Evolutionary conservation across 2,888 invertebrate species (phyloP).

Genomic region (Parnassius mnemosyne): DNA sequence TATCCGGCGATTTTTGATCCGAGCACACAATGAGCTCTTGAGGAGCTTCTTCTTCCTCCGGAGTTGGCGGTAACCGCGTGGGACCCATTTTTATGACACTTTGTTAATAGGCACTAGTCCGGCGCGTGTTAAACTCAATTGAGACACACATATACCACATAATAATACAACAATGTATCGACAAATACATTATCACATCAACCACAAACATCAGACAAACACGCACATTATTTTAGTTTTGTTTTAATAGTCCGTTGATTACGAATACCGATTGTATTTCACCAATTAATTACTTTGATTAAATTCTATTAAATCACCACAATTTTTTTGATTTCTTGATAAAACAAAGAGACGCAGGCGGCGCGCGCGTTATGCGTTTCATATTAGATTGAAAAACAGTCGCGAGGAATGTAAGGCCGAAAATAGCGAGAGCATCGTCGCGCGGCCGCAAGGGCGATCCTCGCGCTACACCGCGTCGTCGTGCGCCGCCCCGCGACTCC

Average conservation of each 20-base stretch:
- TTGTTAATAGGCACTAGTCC: conserved; percentile 56
- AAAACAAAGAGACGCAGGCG: conserved; percentile 70
- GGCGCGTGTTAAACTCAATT: conserved; percentile 44
- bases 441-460: conserved; percentile 69
- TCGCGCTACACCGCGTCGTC: conserved; percentile 51
- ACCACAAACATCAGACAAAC: not conserved
- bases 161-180: conserved; percentile 47
- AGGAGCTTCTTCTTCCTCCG: conserved; percentile 65
- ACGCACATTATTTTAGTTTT: conserved; percentile 1
- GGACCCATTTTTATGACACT: conserved; percentile 64
- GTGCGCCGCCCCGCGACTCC: conserved; percentile 27
- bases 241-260: conserved; percentile 6
- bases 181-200: conserved; percentile 13
- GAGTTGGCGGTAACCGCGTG: conserved; percentile 67
- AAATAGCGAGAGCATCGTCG: conserved; percentile 75
- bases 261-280: conserved; percentile 11
- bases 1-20: conserved; percentile 52
- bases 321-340: conserved; percentile 36
- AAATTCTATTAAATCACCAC: conserved; percentile 28
- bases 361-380: conserved; percentile 73
- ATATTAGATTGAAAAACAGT: conserved; percentile 79
- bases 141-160: conserved; percentile 46
- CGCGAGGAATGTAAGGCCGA: conserved; percentile 76
- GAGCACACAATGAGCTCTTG: conserved; percentile 42
- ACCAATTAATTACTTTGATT: conserved; percentile 33